Base-by-base conservation (phyloP, 2,888 invertebrate genomes). In the Phasia obesa region DNA sequence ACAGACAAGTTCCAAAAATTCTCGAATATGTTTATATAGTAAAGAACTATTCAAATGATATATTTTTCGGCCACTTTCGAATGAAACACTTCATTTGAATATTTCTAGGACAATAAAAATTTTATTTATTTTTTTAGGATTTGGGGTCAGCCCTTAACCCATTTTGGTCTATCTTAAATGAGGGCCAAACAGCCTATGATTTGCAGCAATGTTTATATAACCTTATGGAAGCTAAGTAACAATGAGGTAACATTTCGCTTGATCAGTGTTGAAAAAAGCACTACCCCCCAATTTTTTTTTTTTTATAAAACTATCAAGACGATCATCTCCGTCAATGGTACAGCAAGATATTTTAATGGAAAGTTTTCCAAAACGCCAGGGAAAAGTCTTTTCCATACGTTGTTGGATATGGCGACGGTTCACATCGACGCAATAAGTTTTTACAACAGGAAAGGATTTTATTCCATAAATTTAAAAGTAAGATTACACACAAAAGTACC, bases 401-500 rank as follows among this genome's bases (percentile, higher is more conserved):
- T 35, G 35, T 35, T 35, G 35, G 35, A 11, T 35, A 7, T 35
- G 6, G 3, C 35, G 9, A 35, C 35, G 35, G 35, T 11, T 13
- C 38, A 38, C 38, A 38, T 13, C 38, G 44, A 62, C 25, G 35
- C 59, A 35, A 59, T 35, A 13, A 59, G 21, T 38, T 59, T 21
- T 35, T 65, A 65, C 35, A 51, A 51, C 35, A 47, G 49, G 15
- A 75, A 65, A 55, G 74, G 64, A 31, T 21, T 47, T n/a, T n/a
- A n/a, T n/a, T n/a, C n/a, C n/a, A n/a, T n/a, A n/a, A n/a, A n/a
- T n/a, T n/a, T n/a, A n/a, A n/a, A n/a, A n/a, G n/a, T n/a, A n/a
- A n/a, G n/a, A n/a, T n/a, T n/a, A n/a, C n/a, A n/a, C n/a, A n/a
- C n/a, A n/a, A n/a, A n/a, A n/a, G n/a, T n/a, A n/a, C n/a, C n/a